phyloP scores from a whole-genome alignment of 2,113 vertebrate species.

The Triplophysa tibetana region DNA sequence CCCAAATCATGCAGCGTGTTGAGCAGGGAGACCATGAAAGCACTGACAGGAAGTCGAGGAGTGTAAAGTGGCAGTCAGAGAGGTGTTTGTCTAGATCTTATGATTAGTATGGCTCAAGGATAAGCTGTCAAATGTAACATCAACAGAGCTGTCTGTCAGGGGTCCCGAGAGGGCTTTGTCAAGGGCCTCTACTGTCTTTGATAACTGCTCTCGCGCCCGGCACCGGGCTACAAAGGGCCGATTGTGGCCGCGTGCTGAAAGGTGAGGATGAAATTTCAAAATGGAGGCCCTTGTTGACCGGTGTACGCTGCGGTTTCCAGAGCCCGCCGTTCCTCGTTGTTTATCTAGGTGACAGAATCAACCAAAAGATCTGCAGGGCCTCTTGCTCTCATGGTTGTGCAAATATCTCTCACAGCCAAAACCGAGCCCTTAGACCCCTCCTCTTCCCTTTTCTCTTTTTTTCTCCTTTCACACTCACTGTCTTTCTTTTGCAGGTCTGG shows the following conservation, averaged over 20 bases:
- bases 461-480: not conserved
- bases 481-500: slow-evolving; percentile 6
- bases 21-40: slow-evolving; percentile 36
- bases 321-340: slow-evolving; percentile 20
- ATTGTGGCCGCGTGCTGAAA: slow-evolving; percentile 32
- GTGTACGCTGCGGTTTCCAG: slow-evolving; percentile 41
- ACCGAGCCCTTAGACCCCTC: slow-evolving; percentile 17
- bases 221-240: slow-evolving; percentile 42
- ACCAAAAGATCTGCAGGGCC: slow-evolving; percentile 45
- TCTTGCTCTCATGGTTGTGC: slow-evolving; percentile 44
- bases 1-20: slow-evolving; percentile 36
- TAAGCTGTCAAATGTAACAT: slow-evolving; percentile 45
- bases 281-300: slow-evolving; percentile 39
- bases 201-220: slow-evolving; percentile 10
- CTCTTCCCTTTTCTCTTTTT: slow-evolving; percentile 9
- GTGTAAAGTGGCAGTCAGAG: slow-evolving; percentile 47
- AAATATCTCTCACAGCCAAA: slow-evolving; percentile 38
- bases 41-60: slow-evolving; percentile 48
- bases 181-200: slow-evolving; percentile 42
- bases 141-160: slow-evolving; percentile 35
- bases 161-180: slow-evolving; percentile 38
- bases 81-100: slow-evolving; percentile 56
- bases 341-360: slow-evolving; percentile 53
- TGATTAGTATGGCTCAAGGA: slow-evolving; percentile 52
- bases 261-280: slow-evolving; percentile 44